Conservation (phyloP, 2,797 vertebrate species). For the Mastacembelus armatus region DNA sequence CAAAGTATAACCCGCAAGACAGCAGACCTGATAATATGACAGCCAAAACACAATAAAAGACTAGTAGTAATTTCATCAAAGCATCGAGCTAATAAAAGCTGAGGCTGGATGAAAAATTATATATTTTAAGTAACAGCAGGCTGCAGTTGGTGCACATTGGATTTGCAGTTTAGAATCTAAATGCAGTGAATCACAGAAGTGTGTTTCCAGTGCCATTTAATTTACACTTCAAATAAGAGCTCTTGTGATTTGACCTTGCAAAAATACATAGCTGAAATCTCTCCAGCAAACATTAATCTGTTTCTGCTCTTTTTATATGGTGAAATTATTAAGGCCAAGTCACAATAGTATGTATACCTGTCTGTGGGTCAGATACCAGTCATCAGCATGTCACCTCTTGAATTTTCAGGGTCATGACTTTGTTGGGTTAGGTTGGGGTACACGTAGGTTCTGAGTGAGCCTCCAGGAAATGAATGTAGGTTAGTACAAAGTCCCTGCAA, state of each 20-base stretch:
- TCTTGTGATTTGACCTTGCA: too few species aligned
- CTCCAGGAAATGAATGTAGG: too few species aligned
- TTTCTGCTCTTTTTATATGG: conserved; percentile 19
- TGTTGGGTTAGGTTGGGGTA: too few species aligned
- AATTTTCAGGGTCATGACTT: too few species aligned
- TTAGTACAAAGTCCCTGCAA: too few species aligned
- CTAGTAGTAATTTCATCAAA: not conserved
- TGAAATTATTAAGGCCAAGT: conserved; percentile 2
- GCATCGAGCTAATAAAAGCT: not conserved
- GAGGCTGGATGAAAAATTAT: not conserved
- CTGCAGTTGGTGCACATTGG: conserved; percentile 2
- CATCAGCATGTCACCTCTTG: too few species aligned
- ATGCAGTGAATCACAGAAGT: conserved; percentile 12
- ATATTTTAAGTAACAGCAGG: not conserved
- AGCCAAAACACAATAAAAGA: not conserved
- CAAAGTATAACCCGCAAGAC: conserved; percentile 1
- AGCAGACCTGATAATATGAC: not conserved
- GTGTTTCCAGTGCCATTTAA: conserved; percentile 17
- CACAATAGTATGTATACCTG: not conserved
- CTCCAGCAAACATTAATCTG: not conserved
- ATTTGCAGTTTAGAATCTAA: conserved; percentile 12
- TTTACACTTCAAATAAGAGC: conserved; percentile 3
- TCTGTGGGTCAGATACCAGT: too few species aligned
- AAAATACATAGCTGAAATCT: too few species aligned
- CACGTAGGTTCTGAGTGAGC: too few species aligned